These are phyloP conservation scores for Gobius niger DNA, from an alignment of 2,113 vertebrate species.

Conservation along the genomic window DNA sequence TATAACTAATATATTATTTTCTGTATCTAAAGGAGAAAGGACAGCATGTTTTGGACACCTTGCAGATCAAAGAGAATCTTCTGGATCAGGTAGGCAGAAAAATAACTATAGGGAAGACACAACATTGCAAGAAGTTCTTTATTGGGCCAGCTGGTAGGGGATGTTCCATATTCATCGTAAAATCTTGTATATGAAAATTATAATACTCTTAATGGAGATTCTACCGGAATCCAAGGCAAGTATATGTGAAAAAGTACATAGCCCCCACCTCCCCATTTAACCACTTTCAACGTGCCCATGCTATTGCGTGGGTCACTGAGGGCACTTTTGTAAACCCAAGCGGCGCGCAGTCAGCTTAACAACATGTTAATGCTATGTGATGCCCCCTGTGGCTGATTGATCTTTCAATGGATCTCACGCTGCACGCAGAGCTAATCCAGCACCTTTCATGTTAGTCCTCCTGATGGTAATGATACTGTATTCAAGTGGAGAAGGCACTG, in stretches of 20 bases:
- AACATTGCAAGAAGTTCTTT: too few relatives aligned
- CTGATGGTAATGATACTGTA: conserved; percentile 6
- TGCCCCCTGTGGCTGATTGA: conserved; percentile 60
- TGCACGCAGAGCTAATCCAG: conserved; percentile 54
- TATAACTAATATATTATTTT: too few relatives aligned
- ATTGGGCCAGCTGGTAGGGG: too few relatives aligned
- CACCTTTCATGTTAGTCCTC: conserved; percentile 28
- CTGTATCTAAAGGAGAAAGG: too few relatives aligned
- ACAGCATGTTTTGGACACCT: too few relatives aligned
- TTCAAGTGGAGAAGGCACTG: conserved; percentile 38
- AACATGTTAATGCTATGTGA: conserved; percentile 50
- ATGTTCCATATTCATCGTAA: too few relatives aligned
- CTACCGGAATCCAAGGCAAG: too few relatives aligned
- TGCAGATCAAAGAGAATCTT: too few relatives aligned
- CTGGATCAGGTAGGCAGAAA: too few relatives aligned
- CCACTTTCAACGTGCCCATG: neutral
- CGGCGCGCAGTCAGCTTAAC: conserved; percentile 50
- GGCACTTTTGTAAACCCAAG: conserved; percentile 30
- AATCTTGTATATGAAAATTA: neutral
- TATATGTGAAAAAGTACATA: too few relatives aligned
- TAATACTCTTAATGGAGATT: neutral
- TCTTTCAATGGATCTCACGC: conserved; percentile 55
- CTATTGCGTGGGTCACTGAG: conserved; percentile 42
- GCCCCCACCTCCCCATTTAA: too few relatives aligned
- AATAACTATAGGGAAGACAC: too few relatives aligned